Percentiles rank a stretch among this genome's conserved stretches.
phyloP scores from a whole-genome alignment of 2,113 vertebrate species.

The Scomber colias region DNA sequence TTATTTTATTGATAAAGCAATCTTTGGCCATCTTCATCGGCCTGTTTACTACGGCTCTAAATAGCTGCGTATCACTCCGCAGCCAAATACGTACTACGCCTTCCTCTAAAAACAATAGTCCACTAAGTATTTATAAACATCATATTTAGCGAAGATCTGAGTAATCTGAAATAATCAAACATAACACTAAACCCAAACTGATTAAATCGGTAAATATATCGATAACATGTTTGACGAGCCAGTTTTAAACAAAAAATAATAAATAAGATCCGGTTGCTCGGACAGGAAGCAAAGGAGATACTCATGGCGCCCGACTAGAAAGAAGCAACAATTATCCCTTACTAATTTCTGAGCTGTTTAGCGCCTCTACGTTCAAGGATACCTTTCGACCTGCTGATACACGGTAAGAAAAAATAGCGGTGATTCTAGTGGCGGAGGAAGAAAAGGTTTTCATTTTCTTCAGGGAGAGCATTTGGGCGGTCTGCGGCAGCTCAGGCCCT shows the following conservation, averaged over 20 bases:
- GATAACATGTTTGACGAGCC: rapidly evolving
- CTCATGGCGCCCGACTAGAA: slow-evolving; percentile 89
- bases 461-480: slow-evolving; percentile 81
- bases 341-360: slow-evolving; percentile 60
- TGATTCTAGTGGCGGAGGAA: background rate
- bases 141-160: background rate
- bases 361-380: slow-evolving; percentile 41
- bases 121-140: slow-evolving; percentile 40
- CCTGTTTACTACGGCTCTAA: no score
- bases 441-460: slow-evolving; percentile 77
- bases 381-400: slow-evolving; percentile 46
- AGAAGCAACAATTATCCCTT: slow-evolving; percentile 78
- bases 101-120: slow-evolving; percentile 81
- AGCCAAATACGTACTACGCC: slow-evolving; percentile 59
- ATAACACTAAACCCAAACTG: background rate
- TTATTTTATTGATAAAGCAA: no score
- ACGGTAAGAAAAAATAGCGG: slow-evolving; percentile 80
- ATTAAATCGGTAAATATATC: rapidly evolving
- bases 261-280: slow-evolving; percentile 84
- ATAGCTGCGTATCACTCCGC: slow-evolving; percentile 78
- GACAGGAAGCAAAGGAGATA: slow-evolving; percentile 83
- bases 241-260: slow-evolving; percentile 65
- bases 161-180: rapidly evolving
- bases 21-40: no score
- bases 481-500: slow-evolving; percentile 82